Evolutionary conservation across 1,140 invertebrate species (phyloP).

Genomic region (Apis laboriosa): DNA sequence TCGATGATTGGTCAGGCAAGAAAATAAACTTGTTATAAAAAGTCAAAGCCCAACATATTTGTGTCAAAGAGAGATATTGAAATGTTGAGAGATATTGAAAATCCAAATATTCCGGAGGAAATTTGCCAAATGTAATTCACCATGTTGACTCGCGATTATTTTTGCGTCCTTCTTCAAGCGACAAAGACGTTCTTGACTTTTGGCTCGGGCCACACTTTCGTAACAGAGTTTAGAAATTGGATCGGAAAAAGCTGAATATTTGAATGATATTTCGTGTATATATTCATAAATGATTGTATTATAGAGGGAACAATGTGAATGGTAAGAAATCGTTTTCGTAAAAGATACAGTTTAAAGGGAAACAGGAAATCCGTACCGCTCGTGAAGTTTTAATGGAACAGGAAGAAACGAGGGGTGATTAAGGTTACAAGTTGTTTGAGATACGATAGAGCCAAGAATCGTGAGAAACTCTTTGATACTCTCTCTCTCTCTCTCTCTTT

Average conservation of each 20-base stretch:
- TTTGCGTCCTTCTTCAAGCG: background rate
- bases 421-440: slow-evolving; percentile 31
- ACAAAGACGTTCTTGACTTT: background rate
- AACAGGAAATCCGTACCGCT: slow-evolving; percentile 29
- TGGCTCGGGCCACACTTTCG: background rate
- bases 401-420: slow-evolving; percentile 26
- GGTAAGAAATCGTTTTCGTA: background rate
- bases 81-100: too few species aligned
- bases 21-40: too few species aligned
- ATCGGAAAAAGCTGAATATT: slow-evolving; percentile 25
- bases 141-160: background rate
- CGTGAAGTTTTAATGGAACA: slow-evolving; percentile 33
- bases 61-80: too few species aligned
- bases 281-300: slow-evolving; percentile 13
- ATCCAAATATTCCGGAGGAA: too few species aligned
- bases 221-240: slow-evolving; percentile 1
- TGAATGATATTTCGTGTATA: slow-evolving; percentile 7
- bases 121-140: background rate
- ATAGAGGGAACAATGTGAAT: background rate
- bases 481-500: too few species aligned
- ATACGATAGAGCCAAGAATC: slow-evolving; percentile 5
- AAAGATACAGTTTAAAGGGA: slow-evolving; percentile 6
- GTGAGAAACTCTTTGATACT: background rate
- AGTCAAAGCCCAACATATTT: too few species aligned
- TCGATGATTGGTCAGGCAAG: too few species aligned